phyloP scores from a whole-genome alignment of 2,888 invertebrate genomes.

The Pimpla rufipes region DNA sequence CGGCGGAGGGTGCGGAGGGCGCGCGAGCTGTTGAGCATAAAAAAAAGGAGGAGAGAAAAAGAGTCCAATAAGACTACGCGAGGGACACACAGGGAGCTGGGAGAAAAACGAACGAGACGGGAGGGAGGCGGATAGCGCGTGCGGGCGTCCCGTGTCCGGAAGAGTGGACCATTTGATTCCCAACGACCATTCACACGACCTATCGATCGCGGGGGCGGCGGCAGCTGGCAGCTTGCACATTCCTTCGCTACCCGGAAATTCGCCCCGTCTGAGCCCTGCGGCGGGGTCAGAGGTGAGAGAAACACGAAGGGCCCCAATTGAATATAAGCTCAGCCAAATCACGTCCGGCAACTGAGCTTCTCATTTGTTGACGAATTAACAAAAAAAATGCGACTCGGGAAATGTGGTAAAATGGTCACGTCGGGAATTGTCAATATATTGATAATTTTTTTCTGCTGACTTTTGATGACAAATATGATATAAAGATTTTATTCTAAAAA shows the following conservation, averaged over 20 bases:
- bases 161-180: slow-evolving; percentile 64
- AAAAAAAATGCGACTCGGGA: no score
- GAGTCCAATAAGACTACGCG: slow-evolving; percentile 25
- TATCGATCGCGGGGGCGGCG: slow-evolving; percentile 57
- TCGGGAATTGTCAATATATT: no score
- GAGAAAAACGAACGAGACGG: slow-evolving; percentile 26
- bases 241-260: slow-evolving; percentile 56
- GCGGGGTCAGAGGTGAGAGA: slow-evolving; percentile 35
- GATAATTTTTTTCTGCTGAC: no score
- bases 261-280: slow-evolving; percentile 14
- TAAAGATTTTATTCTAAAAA: no score
- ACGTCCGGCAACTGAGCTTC: background rate
- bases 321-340: background rate
- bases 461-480: no score
- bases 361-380: no score
- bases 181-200: slow-evolving; percentile 58
- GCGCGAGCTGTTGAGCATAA: slow-evolving; percentile 13
- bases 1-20: background rate
- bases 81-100: background rate
- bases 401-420: no score
- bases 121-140: slow-evolving; percentile 1
- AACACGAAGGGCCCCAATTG: slow-evolving; percentile 19
- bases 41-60: slow-evolving; percentile 1
- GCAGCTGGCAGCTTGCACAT: slow-evolving; percentile 55
- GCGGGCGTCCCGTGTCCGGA: slow-evolving; percentile 48